Evolutionary conservation across 2,113 vertebrate genomes (phyloP), one percentile per base, ranked within the genome.

Genomic region (Oenanthe melanoleuca): DNA sequence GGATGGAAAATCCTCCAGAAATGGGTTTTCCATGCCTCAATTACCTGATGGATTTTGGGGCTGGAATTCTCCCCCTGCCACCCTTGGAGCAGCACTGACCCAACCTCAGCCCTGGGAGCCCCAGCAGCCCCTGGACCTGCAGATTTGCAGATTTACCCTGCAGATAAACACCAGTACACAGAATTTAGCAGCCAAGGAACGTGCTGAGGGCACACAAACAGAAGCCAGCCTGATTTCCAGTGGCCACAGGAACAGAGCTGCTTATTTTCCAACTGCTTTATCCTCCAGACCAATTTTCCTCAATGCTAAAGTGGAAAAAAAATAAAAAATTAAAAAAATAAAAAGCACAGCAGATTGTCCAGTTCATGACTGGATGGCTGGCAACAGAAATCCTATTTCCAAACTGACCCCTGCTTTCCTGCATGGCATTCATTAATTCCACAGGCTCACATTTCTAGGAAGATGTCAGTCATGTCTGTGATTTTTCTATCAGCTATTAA

Each of bases 361-460:
- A 87, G 57, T 94, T 80, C 93, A 72, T 89, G 91, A 96, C 70
- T 77, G 87, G 96, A 95, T 95, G 93, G 91, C 93, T 96, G 94
- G 95, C 92, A 94, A 67, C 91, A 86, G 73, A 88, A 96, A 89
- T 86, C 92, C 92, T 69, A 80, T 96, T 96, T 94, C 88, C 82
- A 72, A 83, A 94, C 80, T 96, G 97, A 86, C 84, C 92, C 86
- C 84, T 93, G 93, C 84, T 95, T 95, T 87, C 95, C 87, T 96
- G 95, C 89, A 83, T 86, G 93, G 93, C 96, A 96, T 96, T 95
- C 97, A 96, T 97, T 97, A 97, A 97, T 97, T 96, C 97, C 92
- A 90, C 91, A 92, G 95, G 80, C 95, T 97, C 80, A 82, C 92
- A 50, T 96, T 96, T 93, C 92, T 87, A 42, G 93, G 96, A 97